Percentiles rank a stretch among this genome's conserved stretches.
Evolutionary conservation across 2,888 invertebrate species (phyloP).

Genomic region (Miltochrista miniata): DNA sequence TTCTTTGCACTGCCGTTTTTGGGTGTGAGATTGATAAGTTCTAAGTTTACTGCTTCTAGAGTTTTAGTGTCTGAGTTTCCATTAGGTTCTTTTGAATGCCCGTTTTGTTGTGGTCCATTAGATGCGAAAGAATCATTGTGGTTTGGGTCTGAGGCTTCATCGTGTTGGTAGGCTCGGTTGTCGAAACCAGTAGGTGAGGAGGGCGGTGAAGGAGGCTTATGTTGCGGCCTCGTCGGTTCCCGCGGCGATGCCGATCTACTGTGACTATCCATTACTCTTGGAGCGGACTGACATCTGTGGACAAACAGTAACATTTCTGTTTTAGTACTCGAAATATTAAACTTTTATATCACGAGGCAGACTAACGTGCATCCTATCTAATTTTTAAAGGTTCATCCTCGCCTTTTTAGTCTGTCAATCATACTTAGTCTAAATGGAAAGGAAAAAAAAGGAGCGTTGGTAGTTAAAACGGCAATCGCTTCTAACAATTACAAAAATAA

Average conservation of each 20-base stretch:
- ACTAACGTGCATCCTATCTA: no score
- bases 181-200: constrained; percentile 69
- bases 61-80: constrained; percentile 67
- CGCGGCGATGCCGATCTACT: constrained; percentile 79
- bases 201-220: constrained; percentile 73
- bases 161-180: constrained; percentile 75
- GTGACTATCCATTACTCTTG: constrained; percentile 79
- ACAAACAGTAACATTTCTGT: constrained; percentile 17
- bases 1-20: constrained; percentile 85
- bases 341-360: no score
- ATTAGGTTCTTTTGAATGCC: constrained; percentile 69
- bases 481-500: no score
- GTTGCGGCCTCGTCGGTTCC: constrained; percentile 78
- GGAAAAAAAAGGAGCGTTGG: no score
- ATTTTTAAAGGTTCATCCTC: no score
- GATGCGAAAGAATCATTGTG: constrained; percentile 81
- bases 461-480: no score
- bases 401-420: no score
- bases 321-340: no score
- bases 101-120: constrained; percentile 64
- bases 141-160: constrained; percentile 71
- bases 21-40: constrained; percentile 88
- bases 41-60: constrained; percentile 90
- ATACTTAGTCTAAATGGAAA: no score
- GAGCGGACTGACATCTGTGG: constrained; percentile 79